Evolutionary conservation across 1,140 invertebrate species (phyloP), one percentile per base, ranked within the genome.

Genomic region (Pachypeltis micranthus): DNA sequence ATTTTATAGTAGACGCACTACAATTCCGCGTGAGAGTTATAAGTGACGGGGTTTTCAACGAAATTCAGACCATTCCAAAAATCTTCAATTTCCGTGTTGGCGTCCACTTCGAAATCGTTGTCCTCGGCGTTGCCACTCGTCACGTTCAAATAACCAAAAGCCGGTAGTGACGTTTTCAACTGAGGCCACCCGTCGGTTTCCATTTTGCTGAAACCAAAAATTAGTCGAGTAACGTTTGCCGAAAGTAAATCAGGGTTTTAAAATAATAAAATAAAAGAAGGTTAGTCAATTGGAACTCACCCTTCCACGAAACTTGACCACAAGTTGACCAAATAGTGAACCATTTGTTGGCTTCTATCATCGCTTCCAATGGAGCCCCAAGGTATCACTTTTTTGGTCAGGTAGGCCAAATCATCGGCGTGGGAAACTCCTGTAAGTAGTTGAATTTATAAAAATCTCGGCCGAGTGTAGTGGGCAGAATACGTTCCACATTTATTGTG

Each of bases 361-460:
- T 59, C 57, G 1, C n/a, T 16, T 16, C 29, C 57, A 19, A 59
- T 29, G 2, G 29, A n/a, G 16, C 26, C 29, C 26, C 29, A 59
- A 16, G 47, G 47, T 10, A 51, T 4, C n/a, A 19, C 57, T 7
- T 28, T 31, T 19, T 31, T 59, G 7, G 57, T 14, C 2, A 63
- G 12, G 28, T 63, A 63, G 2, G 54, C 19, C 26, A 57, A 28
- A 24, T 63, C 62, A 24, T 63, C 62, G 7, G 51, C 47, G 28
- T 63, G 62, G 24, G 44, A 34, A 2, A 39, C 55, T 2, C 62
- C 62, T 63, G 26, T 7, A 63, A 63, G 28, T 25, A 4, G 28
- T 39, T 10, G 16, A 10, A 39, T 10, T 39, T 10, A 39, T 39
- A 39, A 39, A 10, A 39, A 39, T 39, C 7, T 10, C 7, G 7